Evolutionary conservation across 2,797 vertebrate genomes (phyloP), one percentile per base, ranked within the genome.

Genomic region (Tangara arthus): DNA sequence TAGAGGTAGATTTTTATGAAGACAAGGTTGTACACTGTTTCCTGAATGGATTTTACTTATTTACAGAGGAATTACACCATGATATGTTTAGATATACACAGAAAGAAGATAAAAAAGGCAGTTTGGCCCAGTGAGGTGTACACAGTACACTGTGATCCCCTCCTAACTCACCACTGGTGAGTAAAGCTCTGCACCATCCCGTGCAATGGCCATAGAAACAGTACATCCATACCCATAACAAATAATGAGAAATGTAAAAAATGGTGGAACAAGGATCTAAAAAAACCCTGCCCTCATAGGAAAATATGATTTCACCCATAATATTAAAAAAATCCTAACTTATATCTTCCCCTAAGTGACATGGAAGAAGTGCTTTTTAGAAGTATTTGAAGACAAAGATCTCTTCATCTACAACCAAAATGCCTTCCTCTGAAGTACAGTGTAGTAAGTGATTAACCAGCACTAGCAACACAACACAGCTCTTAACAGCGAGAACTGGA

Each of bases 401-500:
- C 50, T 55, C 69, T 87, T 87, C 76, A 59, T 60, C 59, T 59
- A 35, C 56, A 90, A 59, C 56, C 75, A 65, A 72, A 94, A 75
- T 60, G 28, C 24, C 37, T 77, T 91, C 55, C 56, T 77, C 41
- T 34, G 66, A 82, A 94, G 65, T 6, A 83, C 46, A 47, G 44
- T 24, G 64, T 19, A 42, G 47, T 91, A 77, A 56, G 61, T 71
- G 84, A 94, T 94, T 95, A 96, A 78, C 84, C 44, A 87, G 81
- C 68, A 82, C 87, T 27, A 84, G 91, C 39, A 80, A 49, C 60
- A 65, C 73, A 89, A 93, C 83, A 71, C 71, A 87, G 84, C 71
- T 91, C 90, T 89, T 76, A 70, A 61, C 4, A 7, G 76, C 15
- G 44, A 87, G 57, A 93, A 88, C 0, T 92, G 68, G 76, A 70